phyloP scores from a whole-genome alignment of 2,797 vertebrate genomes.

The Xerus rutilus region DNA sequence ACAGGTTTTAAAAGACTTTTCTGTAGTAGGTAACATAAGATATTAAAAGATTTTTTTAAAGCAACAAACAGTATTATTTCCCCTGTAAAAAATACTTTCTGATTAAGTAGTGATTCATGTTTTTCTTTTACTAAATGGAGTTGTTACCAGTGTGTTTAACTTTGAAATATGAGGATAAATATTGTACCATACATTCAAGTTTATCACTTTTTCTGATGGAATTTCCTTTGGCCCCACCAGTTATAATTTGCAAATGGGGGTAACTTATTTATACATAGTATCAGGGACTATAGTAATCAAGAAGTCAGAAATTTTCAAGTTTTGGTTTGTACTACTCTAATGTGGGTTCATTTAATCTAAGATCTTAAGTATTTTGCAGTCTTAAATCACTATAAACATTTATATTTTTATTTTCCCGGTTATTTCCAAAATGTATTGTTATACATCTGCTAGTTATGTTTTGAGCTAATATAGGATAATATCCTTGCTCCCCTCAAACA shows the following conservation, averaged over 20 bases:
- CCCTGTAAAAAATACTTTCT: slow-evolving; percentile 38
- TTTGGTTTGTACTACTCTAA: slow-evolving; percentile 41
- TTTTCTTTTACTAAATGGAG: slow-evolving; percentile 51
- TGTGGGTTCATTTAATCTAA: slow-evolving; percentile 33
- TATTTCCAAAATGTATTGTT: slow-evolving; percentile 64
- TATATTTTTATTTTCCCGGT: slow-evolving; percentile 44
- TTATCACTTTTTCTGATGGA: slow-evolving; percentile 39
- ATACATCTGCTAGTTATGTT: slow-evolving; percentile 46
- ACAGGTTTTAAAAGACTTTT: slow-evolving; percentile 29
- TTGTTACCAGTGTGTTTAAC: slow-evolving; percentile 49
- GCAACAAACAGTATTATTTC: slow-evolving; percentile 36
- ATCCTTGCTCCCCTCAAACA: slow-evolving; percentile 47
- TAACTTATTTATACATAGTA: slow-evolving; percentile 37
- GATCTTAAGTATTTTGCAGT: slow-evolving; percentile 34
- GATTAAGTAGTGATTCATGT: slow-evolving; percentile 55
- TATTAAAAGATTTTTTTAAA: slow-evolving; percentile 76
- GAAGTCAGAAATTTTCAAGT: background rate
- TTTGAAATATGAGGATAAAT: slow-evolving; percentile 20
- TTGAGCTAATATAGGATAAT: slow-evolving; percentile 57
- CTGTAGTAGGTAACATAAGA: slow-evolving; percentile 71
- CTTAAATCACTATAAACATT: slow-evolving; percentile 61
- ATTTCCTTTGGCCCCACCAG: slow-evolving; percentile 22
- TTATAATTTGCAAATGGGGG: background rate
- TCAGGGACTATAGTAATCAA: background rate
- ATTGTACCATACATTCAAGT: slow-evolving; percentile 40